Base-by-base conservation (phyloP, 2,113 vertebrate species). In the Platysternon megacephalum region DNA sequence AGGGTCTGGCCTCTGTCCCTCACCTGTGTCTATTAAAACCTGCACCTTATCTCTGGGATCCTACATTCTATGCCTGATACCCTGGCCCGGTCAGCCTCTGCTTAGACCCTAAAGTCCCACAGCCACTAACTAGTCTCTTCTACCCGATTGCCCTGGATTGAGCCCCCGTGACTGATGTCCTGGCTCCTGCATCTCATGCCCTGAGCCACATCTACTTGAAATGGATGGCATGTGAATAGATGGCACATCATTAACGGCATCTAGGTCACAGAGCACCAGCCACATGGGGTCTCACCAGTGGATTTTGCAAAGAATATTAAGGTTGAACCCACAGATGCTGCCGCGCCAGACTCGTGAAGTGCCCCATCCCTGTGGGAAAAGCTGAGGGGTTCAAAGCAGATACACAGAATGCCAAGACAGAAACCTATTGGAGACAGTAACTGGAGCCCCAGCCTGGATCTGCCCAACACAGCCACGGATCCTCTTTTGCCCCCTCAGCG, bases 51-150 rank as follows among this genome's bases (percentile, higher is more conserved):
- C 65, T 58, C 83, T 58, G 84, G 58, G 86, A 86, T 83, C 78
- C 65, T 88, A 85, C 81, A 76, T 68, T 44, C 24, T 93, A 32
- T n/a, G 29, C 13, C 51, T 55, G 90, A 80, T 91, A 82, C 93
- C 93, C 83, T 78, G 13, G 22, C 39, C 72, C 12, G 2, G 58
- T 0, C 95, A 82, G n/a, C 8, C 42, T 91, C 87, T 88, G 68
- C 82, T 82, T 44, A 58, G 88, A 51, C 53, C 85, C 68, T 2
- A 4, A 12, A 82, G 53, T 87, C 91, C 87, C 89, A 52, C 2
- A 39, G 65, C 35, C 35, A 19, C 16, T 17, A 14, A 68, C 8
- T 82, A 84, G 85, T 79, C 94, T 95, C 88, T 42, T 39, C 49
- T 52, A 26, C 79, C 9, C 49, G 39, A 19, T 24, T 81, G 49